Evolutionary conservation across 37 sponge, comb jelly and placozoan genomes (phyloP).

Genomic region (Spongilla lacustris): DNA sequence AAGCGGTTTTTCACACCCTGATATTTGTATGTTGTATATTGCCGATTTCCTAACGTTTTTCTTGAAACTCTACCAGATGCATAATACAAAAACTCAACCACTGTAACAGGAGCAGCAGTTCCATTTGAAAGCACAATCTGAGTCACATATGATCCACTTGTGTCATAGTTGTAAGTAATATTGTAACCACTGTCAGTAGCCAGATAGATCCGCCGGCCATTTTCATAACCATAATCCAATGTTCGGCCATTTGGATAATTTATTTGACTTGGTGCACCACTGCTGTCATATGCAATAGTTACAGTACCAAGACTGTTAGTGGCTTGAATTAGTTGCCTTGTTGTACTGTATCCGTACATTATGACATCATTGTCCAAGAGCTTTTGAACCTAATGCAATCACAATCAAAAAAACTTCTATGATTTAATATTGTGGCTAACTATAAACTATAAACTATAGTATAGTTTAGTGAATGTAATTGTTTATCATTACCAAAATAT

Average conservation of each 20-base stretch:
- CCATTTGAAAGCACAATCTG: not conserved
- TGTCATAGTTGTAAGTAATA: constrained; percentile 28
- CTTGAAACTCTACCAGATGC: not conserved
- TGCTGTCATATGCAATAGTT: constrained; percentile 6
- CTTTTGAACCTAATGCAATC: constrained; percentile 3
- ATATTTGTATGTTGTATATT: constrained; percentile 21
- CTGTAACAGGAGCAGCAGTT: not conserved
- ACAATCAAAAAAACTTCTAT: no score
- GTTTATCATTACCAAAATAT: no score
- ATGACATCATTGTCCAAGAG: not conserved
- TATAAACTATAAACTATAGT: no score
- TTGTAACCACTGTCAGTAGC: constrained; percentile 33
- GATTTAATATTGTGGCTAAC: no score
- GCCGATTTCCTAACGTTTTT: constrained; percentile 29
- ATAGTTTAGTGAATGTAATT: no score
- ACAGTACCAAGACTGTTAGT: constrained; percentile 20
- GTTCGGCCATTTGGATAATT: constrained; percentile 35
- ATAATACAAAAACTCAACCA: constrained; percentile 8
- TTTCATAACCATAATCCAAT: constrained; percentile 27
- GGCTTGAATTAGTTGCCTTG: not conserved
- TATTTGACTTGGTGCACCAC: constrained; percentile 12
- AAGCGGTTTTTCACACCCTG: not conserved
- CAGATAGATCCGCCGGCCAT: constrained; percentile 5
- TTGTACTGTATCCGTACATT: constrained; percentile 16
- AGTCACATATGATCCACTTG: not conserved